Percentiles rank a stretch among this genome's conserved stretches.
These are phyloP conservation scores for Entomyzon cyanotis DNA, from an alignment of 2,113 vertebrate species.

Conservation along the genomic window DNA sequence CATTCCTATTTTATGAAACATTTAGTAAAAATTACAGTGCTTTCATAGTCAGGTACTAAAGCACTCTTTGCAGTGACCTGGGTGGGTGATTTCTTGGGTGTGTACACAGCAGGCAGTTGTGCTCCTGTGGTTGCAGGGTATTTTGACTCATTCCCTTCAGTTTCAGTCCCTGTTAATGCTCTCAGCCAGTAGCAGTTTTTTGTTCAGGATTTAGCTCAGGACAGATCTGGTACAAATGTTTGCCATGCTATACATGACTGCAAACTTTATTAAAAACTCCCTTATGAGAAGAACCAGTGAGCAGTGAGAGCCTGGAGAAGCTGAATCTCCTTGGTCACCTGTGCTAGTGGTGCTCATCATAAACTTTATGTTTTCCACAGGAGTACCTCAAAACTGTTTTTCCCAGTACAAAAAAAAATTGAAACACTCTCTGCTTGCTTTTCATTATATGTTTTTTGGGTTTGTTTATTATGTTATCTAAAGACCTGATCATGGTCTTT, in stretches of 20 bases:
- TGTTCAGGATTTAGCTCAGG: not conserved
- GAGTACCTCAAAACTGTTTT: not conserved
- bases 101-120: not conserved
- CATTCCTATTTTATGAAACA: not conserved
- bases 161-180: not conserved
- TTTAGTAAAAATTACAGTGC: not conserved
- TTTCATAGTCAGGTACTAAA: not conserved
- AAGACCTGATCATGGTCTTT: not conserved
- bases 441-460: not conserved
- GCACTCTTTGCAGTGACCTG: not conserved
- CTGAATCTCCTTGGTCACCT: not conserved
- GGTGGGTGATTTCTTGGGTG: not conserved
- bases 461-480: not conserved
- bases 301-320: accelerated
- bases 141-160: not conserved
- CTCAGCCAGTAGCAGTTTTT: not conserved
- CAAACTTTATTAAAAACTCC: not conserved
- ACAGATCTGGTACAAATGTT: not conserved
- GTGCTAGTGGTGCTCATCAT: not conserved
- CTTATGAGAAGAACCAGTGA: not conserved
- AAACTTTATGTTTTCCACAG: not conserved
- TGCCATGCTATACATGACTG: not conserved
- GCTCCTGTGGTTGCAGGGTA: not conserved
- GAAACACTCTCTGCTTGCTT: not conserved
- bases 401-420: not conserved